Evolutionary conservation across 2,888 invertebrate species (phyloP).

Genomic region (Cosmia trapezina): DNA sequence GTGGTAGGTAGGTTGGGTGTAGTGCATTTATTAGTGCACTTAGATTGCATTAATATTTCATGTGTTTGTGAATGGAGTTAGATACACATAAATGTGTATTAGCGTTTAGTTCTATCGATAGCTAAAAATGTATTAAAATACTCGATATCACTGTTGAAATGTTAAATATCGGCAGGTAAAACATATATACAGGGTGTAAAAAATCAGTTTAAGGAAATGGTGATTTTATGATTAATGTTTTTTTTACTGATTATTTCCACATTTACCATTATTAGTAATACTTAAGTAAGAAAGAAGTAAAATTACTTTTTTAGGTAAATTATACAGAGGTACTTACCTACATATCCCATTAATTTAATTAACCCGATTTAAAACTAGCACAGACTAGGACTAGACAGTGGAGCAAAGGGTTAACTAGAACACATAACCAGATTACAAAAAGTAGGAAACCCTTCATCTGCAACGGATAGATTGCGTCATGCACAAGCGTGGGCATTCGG

Average conservation of each 20-base stretch:
- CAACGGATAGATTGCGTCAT: slow-evolving; percentile 14
- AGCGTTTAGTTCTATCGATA: background rate
- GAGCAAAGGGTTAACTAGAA: slow-evolving; percentile 13
- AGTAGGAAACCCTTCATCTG: slow-evolving; percentile 22
- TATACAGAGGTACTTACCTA: too few relatives aligned
- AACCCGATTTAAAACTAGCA: background rate
- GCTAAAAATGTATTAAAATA: background rate
- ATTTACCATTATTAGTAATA: too few relatives aligned
- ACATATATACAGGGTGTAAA: background rate
- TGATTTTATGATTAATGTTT: background rate
- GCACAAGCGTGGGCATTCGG: background rate
- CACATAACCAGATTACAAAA: background rate
- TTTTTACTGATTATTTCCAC: background rate
- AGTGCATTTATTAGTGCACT: slow-evolving; percentile 19
- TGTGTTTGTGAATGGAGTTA: background rate
- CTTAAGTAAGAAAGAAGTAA: background rate
- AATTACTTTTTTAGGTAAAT: background rate
- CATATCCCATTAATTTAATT: background rate
- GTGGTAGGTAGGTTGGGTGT: slow-evolving; percentile 9
- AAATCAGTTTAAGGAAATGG: background rate
- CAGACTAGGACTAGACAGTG: background rate
- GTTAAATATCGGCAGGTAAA: background rate
- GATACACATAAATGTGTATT: too few relatives aligned
- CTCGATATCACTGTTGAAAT: background rate
- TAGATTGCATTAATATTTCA: slow-evolving; percentile 49